Base-by-base conservation (phyloP, 2,113 vertebrate genomes). In the Callopanchax toddi region DNA sequence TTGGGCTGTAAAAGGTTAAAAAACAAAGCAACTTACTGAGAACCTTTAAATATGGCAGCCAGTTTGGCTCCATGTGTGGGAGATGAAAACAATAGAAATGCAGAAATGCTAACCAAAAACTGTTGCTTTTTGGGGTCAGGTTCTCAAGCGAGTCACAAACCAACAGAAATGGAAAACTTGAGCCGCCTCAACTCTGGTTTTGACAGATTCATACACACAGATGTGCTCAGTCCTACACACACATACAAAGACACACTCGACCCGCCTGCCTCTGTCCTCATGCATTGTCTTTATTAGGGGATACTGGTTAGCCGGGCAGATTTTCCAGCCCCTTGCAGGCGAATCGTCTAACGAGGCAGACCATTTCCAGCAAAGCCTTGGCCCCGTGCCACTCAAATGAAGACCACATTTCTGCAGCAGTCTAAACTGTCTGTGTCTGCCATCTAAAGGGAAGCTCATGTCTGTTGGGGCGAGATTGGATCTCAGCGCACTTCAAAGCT, bases 321-420 rank as follows among this genome's bases (percentile, higher is more conserved):
- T 89, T 91, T 90, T 87, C 84, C 81, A 87, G 74, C 67, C 84
- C 85, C 78, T 81, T 83, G 72, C 58, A 75, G 85, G 78, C 67
- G 73, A 87, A 85, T 81, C 61, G 79, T 85, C 82, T 86, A 83
- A 83, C 85, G 66, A 86, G 83, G 82, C 85, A 78, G 89, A 81
- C 86, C 83, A 79, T 90, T 91, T 92, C 82, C 81, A 87, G 89
- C 83, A 83, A 78, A 70, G 63, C 82, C 76, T 85, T 91, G 89
- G 91, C 90, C 69, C 74, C 49, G 39, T 60, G 89, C 90, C 89
- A 89, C 81, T 73, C 60, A 85, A 91, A 90, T 84, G 73, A 89
- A 88, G 86, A 86, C 84, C 90, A 89, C 64, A 86, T 91, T 89
- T 88, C 80, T 86, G 81, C 65, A 84, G 83, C 81, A 76, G 84